Evolutionary conservation across 1,140 invertebrate species (phyloP), one percentile per base, ranked within the genome.

Genomic region (Drosophila seguyi): DNA sequence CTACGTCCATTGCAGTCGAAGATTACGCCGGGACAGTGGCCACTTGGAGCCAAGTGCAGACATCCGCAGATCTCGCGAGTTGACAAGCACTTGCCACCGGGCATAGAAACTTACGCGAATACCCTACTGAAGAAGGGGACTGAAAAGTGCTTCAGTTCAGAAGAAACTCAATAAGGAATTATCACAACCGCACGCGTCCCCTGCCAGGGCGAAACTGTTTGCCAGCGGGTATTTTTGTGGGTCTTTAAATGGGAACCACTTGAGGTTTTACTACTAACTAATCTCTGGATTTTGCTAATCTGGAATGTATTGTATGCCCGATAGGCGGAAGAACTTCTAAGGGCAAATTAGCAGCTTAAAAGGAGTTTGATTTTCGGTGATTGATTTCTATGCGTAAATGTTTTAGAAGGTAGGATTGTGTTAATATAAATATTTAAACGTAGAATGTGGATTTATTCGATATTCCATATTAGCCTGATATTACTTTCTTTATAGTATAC

Each of bases 221-320:
- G 42, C 44, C 6, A 41, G 36, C 36, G 53, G 38, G 8, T 31
- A 18, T 44, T 59, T 42, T n/a, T 8, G 34, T 39, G 14, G 22
- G 53, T 59, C 66, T 72, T 72, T 72, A 29, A 72, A 50, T 72
- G 52, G 52, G 29, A 27, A 25, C 36, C 66, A 41, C 69, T 72
- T 59, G 69, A 31, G 16, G 36, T 50, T 72, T 38, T 50, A 59
- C 52, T 48, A 72, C 50, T 50, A 45, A 45, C 41, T 72, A 50
- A 72, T 72, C 69, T 59, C 3, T 14, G 44, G 66, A 72, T 72
- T 72, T 72, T 0, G 66, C n/a, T 72, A 72, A 72, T 72, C 66
- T 34, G 20, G n/a, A 22, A 36, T 38, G n/a, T 41, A 34, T 41
- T 38, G 42, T n/a, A 27, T 48, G 44, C 36, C 34, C 45, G 66